phyloP scores from a whole-genome alignment of 53 echinoderm and acorn worm genomes.

The Actinopyga echinites region DNA sequence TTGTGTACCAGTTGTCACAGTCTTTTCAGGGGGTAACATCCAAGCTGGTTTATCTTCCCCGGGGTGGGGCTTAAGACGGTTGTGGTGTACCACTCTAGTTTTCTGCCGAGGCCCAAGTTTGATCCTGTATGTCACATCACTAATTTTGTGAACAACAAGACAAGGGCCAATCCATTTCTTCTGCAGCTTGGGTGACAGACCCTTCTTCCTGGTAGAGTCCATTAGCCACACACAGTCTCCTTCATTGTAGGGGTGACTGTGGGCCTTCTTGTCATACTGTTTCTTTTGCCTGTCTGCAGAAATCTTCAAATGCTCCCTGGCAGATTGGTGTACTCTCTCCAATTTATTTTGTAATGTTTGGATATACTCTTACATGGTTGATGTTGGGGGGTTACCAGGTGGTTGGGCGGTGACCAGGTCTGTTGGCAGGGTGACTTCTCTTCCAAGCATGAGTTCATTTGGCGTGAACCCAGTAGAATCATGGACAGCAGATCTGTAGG shows the following conservation, averaged over 20 bases:
- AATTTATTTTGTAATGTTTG: not conserved
- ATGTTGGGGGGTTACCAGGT: not conserved
- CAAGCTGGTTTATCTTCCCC: not conserved
- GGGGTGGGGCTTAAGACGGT: not conserved
- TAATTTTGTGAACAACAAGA: not conserved
- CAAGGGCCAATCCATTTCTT: not conserved
- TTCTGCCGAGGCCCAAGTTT: not conserved
- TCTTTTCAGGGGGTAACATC: not conserved
- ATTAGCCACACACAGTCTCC: slow-evolving; percentile 1
- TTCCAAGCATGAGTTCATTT: slow-evolving; percentile 48
- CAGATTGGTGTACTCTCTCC: not conserved
- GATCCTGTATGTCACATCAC: not conserved
- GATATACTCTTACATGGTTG: not conserved
- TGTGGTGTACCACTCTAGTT: not conserved
- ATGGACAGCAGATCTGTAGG: slow-evolving; percentile 47
- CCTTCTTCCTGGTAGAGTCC: not conserved
- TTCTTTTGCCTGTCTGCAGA: not conserved
- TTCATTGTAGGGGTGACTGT: not conserved
- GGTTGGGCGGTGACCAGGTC: slow-evolving; percentile 22
- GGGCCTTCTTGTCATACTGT: not conserved
- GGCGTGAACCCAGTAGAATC: slow-evolving; percentile 42
- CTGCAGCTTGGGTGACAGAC: not conserved
- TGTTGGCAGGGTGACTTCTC: slow-evolving; percentile 38
- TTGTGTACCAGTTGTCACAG: not conserved
- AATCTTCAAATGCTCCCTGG: not conserved